Conservation (phyloP, 2,797 vertebrate genomes). For the Syngnathus acus region DNA sequence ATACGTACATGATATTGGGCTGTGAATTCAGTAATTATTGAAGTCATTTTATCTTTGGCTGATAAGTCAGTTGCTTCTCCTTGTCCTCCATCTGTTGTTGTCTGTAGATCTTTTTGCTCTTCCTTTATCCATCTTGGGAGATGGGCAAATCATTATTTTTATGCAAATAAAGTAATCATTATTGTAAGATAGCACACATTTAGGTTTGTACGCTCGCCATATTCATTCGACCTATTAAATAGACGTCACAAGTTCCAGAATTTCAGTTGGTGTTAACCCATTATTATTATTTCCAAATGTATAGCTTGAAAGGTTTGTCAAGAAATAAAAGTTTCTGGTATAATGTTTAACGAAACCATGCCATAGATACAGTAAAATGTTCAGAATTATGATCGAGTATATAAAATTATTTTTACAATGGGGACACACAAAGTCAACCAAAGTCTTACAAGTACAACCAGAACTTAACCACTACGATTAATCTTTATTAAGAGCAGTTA, state of each 20-base stretch:
- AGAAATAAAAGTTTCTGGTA: not conserved
- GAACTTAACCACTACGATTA: no score
- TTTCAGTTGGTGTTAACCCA: no score
- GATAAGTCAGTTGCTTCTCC: slow-evolving; percentile 27
- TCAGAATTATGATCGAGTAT: not conserved
- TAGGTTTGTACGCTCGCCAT: not conserved
- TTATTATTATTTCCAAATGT: no score
- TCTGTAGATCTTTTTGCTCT: slow-evolving; percentile 16
- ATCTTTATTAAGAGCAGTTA: no score
- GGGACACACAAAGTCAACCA: no score
- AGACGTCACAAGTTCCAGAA: not conserved
- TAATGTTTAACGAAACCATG: not conserved
- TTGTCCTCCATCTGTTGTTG: slow-evolving; percentile 29
- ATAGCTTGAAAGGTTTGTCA: not conserved
- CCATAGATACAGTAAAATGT: not conserved
- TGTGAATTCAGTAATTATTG: slow-evolving; percentile 44
- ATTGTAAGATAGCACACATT: not conserved
- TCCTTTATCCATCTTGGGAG: slow-evolving; percentile 14
- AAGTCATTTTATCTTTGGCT: slow-evolving; percentile 31
- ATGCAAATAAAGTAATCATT: not conserved
- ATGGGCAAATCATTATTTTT: slow-evolving; percentile 1
- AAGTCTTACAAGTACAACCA: no score
- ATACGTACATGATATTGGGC: slow-evolving; percentile 43
- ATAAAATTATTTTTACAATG: no score
- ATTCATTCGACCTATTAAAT: not conserved